Percentiles rank a stretch among this genome's conserved stretches.
phyloP scores from a whole-genome alignment of 2,113 vertebrate genomes.

The Campylomormyrus tamandua region DNA sequence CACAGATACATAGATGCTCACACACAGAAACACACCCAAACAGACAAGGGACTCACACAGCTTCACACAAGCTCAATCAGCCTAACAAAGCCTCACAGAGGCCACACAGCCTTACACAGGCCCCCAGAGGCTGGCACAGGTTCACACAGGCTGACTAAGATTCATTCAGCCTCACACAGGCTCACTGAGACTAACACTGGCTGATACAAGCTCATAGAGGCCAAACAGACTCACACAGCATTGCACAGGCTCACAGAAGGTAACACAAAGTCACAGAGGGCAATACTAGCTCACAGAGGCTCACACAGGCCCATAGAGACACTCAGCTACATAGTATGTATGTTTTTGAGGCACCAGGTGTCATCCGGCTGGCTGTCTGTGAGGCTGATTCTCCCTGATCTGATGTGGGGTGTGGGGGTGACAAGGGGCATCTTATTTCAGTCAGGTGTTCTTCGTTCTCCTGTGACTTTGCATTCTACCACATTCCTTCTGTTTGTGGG shows the following conservation, averaged over 20 bases:
- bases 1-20: neutral
- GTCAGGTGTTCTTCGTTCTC: neutral
- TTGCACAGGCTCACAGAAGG: neutral
- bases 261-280: neutral
- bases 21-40: neutral
- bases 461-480: neutral
- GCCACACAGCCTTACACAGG: neutral
- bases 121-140: neutral
- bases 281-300: neutral
- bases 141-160: neutral
- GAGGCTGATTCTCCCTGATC: neutral
- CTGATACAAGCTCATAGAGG: neutral
- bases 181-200: neutral
- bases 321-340: neutral
- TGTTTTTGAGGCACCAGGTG: neutral
- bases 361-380: neutral
- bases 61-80: neutral
- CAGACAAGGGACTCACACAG: conserved; percentile 10
- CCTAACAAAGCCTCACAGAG: conserved; percentile 7
- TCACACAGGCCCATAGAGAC: neutral
- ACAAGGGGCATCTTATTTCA: neutral
- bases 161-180: neutral
- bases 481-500: neutral
- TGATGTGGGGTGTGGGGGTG: neutral
- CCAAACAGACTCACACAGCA: neutral